Evolutionary conservation across 1,140 invertebrate genomes (phyloP), one percentile per base, ranked within the genome.

Genomic region (Leucophenga varia): DNA sequence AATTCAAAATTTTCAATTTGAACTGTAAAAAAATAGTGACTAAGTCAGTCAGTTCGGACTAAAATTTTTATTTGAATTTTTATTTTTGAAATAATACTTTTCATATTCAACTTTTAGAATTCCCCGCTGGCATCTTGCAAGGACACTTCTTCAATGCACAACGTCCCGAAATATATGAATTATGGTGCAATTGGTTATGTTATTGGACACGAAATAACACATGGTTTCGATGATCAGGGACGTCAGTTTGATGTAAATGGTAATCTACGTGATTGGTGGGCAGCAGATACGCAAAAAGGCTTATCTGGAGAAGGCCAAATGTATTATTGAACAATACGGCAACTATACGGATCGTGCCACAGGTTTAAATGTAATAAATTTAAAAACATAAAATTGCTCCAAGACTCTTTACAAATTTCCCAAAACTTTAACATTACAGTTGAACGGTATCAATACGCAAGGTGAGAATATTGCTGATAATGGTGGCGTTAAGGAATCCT

Each of bases 381-480:
- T 6, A 25, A 25, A 25, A 20, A 43, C 16, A 30, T 5, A 38
- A 38, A 38, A 13, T 25, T n/a, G 3, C 22, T 28, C 5, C 5
- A 16, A 21, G 21, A 25, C 31, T 6, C 12, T 10, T 2, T 2
- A 20, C 3, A 0, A 14, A 14, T 13, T 12, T 28, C 18, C 12
- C 7, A 25, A 57, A 22, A 17, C 9, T 4, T 12, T 16, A 20
- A 55, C 42, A 68, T 75, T 76, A 13, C 59, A 92, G 89, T 55
- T 93, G 19, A 95, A 95, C 57, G 89, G 90, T 30, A 86, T 90
- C 20, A 90, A 91, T 52, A 92, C 90, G 1, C 89, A 93, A 76
- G 89, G 86, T n/a, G 92, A 95, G 65, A 95, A 95, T 68, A 91
- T 95, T 36, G 92, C 93, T 0, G 91, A 95, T 69, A 93, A 93